Conservation (phyloP, 2,888 invertebrate genomes). For the Holacanthella duospinosa region DNA sequence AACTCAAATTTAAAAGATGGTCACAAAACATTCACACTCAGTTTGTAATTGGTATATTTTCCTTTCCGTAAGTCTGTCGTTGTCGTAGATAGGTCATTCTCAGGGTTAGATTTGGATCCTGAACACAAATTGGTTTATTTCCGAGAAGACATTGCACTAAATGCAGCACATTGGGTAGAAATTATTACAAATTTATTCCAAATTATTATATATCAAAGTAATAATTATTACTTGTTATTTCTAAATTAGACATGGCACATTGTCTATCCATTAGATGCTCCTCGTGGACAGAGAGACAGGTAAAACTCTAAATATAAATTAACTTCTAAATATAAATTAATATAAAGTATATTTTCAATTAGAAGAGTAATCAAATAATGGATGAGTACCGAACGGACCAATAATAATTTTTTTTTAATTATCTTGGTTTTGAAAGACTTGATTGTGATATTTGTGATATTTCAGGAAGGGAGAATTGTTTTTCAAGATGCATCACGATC, state of each 20-base stretch:
- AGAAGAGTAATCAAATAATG: no score
- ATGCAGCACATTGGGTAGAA: neutral
- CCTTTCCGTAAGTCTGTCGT: neutral
- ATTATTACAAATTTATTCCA: no score
- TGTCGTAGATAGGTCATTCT: neutral
- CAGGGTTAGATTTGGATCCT: neutral
- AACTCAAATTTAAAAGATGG: no score
- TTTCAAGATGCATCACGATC: neutral
- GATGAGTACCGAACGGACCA: no score
- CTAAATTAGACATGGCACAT: neutral
- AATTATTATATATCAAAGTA: no score
- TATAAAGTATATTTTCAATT: no score
- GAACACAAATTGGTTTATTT: neutral
- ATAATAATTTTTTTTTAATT: neutral
- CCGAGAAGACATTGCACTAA: neutral
- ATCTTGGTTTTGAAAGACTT: neutral
- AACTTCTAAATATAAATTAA: neutral
- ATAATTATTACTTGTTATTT: no score
- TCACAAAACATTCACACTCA: no score
- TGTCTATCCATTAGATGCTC: neutral
- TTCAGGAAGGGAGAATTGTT: neutral
- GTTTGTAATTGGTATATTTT: no score
- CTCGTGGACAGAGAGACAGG: conserved; percentile 1
- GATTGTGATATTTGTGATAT: neutral
- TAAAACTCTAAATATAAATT: neutral